phyloP scores from a whole-genome alignment of 2,797 vertebrate species.

The Myioborus melanocephalus region DNA sequence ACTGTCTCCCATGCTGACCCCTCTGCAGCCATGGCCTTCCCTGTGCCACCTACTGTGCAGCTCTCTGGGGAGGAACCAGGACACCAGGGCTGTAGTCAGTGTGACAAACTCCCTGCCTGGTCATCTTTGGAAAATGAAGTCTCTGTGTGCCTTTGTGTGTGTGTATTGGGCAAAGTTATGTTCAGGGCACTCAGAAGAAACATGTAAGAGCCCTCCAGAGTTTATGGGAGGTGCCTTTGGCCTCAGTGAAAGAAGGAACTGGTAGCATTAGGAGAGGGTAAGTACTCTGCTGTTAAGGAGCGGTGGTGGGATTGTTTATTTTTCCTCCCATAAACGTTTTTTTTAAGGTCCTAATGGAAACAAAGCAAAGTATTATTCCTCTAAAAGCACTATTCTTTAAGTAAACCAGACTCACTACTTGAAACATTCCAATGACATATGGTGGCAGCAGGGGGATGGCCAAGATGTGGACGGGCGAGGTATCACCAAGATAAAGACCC shows the following conservation, averaged over 20 bases:
- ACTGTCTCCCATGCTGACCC: not conserved
- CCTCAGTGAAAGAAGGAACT: constrained; percentile 46
- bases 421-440: constrained; percentile 68
- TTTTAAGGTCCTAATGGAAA: constrained; percentile 66
- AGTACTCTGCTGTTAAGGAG: constrained; percentile 69
- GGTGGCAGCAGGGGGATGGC: constrained; percentile 57
- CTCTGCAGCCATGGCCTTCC: not conserved
- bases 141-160: not conserved
- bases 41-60: rapidly evolving
- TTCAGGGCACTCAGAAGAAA: constrained; percentile 50
- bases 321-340: constrained; percentile 67
- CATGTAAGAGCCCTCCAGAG: constrained; percentile 51
- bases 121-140: constrained; percentile 14
- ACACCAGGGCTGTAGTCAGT: rapidly evolving
- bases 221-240: constrained; percentile 53
- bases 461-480: not conserved
- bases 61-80: not conserved
- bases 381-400: constrained; percentile 69
- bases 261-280: constrained; percentile 61
- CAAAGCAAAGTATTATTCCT: constrained; percentile 69
- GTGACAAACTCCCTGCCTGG: not conserved
- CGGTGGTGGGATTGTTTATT: constrained; percentile 68
- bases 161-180: not conserved
- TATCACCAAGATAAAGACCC: not conserved
- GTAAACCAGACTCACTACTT: constrained; percentile 69